phyloP scores from a whole-genome alignment of 2,113 vertebrate species.

The Ginglymostoma cirratum region DNA sequence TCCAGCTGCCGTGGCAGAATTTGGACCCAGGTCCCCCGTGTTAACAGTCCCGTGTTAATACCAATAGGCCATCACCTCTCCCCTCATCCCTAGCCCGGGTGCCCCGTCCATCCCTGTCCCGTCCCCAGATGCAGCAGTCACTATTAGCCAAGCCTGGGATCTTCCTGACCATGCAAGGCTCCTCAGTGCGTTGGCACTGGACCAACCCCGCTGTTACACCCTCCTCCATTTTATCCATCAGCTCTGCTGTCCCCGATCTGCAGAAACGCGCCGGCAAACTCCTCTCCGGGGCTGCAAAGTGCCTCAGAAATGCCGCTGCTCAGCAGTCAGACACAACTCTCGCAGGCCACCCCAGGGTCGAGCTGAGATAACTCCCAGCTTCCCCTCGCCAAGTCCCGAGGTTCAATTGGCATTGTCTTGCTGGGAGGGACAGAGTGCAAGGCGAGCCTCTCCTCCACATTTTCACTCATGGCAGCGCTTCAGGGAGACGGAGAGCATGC shows the following conservation, averaged over 20 bases:
- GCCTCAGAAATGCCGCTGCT: neutral
- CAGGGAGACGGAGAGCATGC: no score
- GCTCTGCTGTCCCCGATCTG: neutral
- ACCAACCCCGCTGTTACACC: neutral
- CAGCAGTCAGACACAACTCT: neutral
- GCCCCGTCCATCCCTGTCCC: no score
- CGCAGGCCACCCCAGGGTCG: neutral
- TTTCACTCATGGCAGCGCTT: no score
- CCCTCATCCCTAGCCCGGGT: neutral
- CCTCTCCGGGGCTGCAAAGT: neutral
- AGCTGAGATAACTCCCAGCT: no score
- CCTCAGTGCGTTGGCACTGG: no score
- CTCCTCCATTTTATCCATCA: neutral
- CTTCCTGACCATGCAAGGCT: neutral
- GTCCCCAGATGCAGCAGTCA: neutral
- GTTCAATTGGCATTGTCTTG: neutral
- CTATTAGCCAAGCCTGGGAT: neutral
- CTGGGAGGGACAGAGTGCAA: no score
- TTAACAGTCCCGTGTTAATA: no score
- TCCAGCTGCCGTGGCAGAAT: no score
- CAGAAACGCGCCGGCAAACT: neutral
- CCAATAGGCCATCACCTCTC: no score
- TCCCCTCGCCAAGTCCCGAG: neutral
- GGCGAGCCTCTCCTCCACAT: no score
- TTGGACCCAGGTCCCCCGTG: no score